A percentile compares a stretch with the other conserved stretches of the same genome.
Evolutionary conservation across 2,113 vertebrate species (phyloP).

Genomic region (Piprites chloris): DNA sequence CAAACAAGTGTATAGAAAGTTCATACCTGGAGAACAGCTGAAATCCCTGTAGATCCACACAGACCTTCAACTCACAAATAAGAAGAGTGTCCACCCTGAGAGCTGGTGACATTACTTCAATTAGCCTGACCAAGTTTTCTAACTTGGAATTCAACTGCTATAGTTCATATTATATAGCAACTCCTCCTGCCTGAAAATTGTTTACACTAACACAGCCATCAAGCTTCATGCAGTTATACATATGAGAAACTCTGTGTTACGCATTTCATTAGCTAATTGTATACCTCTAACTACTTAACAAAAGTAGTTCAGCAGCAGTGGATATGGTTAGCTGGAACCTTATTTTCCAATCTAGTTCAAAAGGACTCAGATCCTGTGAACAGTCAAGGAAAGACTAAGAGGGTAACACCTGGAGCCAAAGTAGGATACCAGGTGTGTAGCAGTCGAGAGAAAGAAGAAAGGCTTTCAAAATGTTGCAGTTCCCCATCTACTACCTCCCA

Average conservation of each 20-base stretch:
- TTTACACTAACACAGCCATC: not conserved
- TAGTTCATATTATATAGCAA: not conserved
- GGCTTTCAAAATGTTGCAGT: not conserved
- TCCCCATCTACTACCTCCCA: not conserved
- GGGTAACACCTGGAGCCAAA: accelerated
- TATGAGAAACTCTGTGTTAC: not conserved
- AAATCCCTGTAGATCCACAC: not conserved
- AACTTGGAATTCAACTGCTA: not conserved
- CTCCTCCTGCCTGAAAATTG: not conserved
- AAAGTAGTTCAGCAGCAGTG: not conserved
- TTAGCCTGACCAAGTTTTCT: not conserved
- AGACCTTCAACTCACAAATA: not conserved
- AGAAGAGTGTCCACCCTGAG: not conserved
- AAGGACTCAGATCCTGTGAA: not conserved
- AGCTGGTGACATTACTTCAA: not conserved
- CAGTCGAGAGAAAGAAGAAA: not conserved
- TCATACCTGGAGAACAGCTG: not conserved
- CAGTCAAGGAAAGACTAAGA: accelerated
- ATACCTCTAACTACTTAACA: not conserved
- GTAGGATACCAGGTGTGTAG: accelerated
- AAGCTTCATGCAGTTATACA: not conserved
- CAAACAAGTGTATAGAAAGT: not conserved
- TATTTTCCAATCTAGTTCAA: not conserved
- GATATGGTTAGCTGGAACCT: not conserved
- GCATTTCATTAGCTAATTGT: not conserved